Evolutionary conservation across 35 echinoderm and acorn worm genomes (phyloP), one percentile per base, ranked within the genome.

Genomic region (Holothuria glaberrima): DNA sequence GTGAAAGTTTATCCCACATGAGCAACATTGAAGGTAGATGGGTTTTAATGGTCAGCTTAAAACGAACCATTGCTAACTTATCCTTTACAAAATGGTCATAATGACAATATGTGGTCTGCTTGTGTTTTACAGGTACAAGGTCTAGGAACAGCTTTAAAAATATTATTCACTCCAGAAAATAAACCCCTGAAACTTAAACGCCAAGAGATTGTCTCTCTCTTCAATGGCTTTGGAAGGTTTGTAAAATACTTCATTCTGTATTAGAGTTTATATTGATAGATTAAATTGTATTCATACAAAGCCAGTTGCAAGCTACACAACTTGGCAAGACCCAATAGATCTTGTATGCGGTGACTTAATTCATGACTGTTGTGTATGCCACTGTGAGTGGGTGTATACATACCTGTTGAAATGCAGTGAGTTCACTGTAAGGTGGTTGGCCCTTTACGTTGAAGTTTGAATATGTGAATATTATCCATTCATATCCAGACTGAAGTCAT

Each of bases 131-230:
- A 97, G 95, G 87, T 90, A 32, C 86, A 92, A 90, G 95, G 95
- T 41, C 64, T 97, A 9, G 95, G 95, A 7, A 97, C 95, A 70
- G 95, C 95, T 70, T 67, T 97, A 31, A 97, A 97, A 62, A 97
- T 97, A 44, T 87, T 97, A 16, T 97, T 97, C 66, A 91, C 95
- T 46, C 85, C 91, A 18, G 41, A 80, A 41, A 77, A 29, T 13
- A 76, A 88, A 77, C 62, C 64, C 30, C 86, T 97, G 26, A 89
- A 48, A 69, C 71, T 97, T 9, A 86, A 92, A 59, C 71, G 95
- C 64, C 62, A 85, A 45, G 95, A 97, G 68, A 92, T 97, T 68
- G 90, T 97, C 5, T 68, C 95, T 41, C 68, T 97, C 1, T 90
- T 97, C 34, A 94, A 94, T 80, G 95, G 90, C 78, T 97, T 97